phyloP scores from a whole-genome alignment of 1,140 invertebrate genomes.

The Euschistus heros region DNA sequence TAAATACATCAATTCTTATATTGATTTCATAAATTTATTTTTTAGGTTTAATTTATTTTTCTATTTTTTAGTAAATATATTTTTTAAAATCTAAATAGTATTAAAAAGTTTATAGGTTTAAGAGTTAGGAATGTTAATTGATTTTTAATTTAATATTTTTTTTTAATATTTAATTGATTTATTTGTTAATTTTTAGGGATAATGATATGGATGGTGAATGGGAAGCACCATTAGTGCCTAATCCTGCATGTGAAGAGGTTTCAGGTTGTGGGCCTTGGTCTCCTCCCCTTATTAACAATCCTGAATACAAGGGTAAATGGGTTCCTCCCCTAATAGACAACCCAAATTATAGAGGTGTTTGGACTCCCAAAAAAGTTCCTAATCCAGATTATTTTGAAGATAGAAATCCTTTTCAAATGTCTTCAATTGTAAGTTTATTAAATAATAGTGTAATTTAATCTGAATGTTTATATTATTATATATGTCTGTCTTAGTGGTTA shows the following conservation, averaged over 20 bases:
- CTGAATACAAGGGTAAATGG: conserved; percentile 89
- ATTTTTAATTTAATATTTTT: conserved; percentile 5
- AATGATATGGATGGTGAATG: conserved; percentile 96
- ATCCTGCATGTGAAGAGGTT: conserved; percentile 74
- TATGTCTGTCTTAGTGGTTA: background rate
- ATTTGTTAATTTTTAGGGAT: conserved; percentile 48
- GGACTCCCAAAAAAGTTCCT: conserved; percentile 72
- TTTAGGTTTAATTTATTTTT: too few species aligned
- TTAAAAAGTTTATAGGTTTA: background rate
- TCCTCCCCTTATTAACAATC: conserved; percentile 77
- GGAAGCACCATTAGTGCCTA: conserved; percentile 88
- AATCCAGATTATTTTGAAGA: conserved; percentile 94
- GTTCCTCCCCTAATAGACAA: conserved; percentile 80
- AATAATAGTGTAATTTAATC: background rate
- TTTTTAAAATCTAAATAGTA: background rate
- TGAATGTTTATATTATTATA: background rate
- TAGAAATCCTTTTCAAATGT: conserved; percentile 76
- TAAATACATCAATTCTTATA: too few species aligned
- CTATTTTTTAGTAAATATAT: background rate
- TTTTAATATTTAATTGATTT: background rate
- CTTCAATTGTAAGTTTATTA: conserved; percentile 62
- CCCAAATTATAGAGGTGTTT: conserved; percentile 90
- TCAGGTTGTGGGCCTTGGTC: conserved; percentile 89
- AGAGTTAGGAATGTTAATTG: background rate
- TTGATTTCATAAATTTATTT: too few species aligned